Conservation (phyloP, 2,797 vertebrate species). For the Masticophis lateralis region DNA sequence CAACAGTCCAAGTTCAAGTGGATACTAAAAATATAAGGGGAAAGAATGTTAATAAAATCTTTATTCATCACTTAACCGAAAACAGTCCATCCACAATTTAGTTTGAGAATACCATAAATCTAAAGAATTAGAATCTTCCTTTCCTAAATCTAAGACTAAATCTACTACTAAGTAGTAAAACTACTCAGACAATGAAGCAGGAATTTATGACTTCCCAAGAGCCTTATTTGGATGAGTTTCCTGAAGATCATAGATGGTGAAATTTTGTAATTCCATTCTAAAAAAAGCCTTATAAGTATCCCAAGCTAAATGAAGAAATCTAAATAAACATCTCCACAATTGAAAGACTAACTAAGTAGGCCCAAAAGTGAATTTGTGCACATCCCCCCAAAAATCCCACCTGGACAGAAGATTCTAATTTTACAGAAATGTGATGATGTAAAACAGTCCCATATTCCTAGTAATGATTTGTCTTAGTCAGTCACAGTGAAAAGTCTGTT, state of each 20-base stretch:
- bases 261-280: neutral
- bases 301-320: neutral
- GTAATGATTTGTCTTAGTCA: neutral
- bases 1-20: constrained; percentile 80
- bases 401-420: neutral
- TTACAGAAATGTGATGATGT: neutral
- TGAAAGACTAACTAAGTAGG: neutral
- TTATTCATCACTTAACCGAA: neutral
- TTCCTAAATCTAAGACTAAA: neutral
- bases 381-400: neutral
- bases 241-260: neutral
- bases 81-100: neutral
- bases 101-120: neutral
- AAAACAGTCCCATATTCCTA: neutral
- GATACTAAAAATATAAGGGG: constrained; percentile 76
- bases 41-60: neutral
- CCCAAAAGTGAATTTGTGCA: neutral
- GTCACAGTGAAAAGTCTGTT: neutral
- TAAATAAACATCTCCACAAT: neutral
- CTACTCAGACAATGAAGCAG: neutral
- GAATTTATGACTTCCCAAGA: neutral
- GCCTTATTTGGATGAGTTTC: neutral
- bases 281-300: neutral
- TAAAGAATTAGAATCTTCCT: rapidly evolving
- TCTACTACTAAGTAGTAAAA: neutral